Evolutionary conservation across 2,113 vertebrate genomes (phyloP), one percentile per base, ranked within the genome.

Genomic region (Oenanthe oenanthe): DNA sequence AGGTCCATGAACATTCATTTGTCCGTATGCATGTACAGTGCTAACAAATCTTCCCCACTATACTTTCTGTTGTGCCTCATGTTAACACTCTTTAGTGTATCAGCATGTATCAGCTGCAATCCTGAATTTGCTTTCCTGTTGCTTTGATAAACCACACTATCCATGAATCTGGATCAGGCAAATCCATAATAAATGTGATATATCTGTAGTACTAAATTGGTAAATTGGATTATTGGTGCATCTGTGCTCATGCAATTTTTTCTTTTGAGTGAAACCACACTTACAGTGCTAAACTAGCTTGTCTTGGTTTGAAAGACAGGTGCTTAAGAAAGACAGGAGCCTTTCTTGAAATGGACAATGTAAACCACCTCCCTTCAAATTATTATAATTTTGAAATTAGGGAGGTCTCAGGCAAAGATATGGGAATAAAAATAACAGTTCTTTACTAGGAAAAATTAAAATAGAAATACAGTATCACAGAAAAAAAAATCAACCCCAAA

Each of bases 101-200:
- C 29, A 26, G 8, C 13, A 17, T 21, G 17, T 19, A 36, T 43
- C 26, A 72, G 12, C 26, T 42, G 21, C 14, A 56, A 17, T 57
- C 50, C n/a, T 54, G 47, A 70, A 48, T 6, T 24, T 42, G 42
- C 34, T 63, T 57, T 50, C 50, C 25, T 18, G 20, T 48, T 79
- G 34, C 31, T 42, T 50, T 50, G 31, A 17, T 40, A 47, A 70
- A n/a, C 15, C 10, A 9, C 5, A 4, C 4, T 36, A 10, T 50
- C 42, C 4, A 13, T 36, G 6, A 32, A 22, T 19, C 42, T 43
- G 36, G 42, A 65, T 36, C 0, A 0, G 6, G 17, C 5, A 56
- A 79, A 56, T 34, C 25, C 21, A 16, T 50, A 32, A 7, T 50
- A 43, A 50, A 42, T 21, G 25, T 31, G 42, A 63, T 36, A 50